Percentiles rank a stretch among this genome's conserved stretches.
These are phyloP conservation scores for Brachionus manjavacas DNA, from an alignment of 1,140 invertebrate genomes.

Conservation along the genomic window DNA sequence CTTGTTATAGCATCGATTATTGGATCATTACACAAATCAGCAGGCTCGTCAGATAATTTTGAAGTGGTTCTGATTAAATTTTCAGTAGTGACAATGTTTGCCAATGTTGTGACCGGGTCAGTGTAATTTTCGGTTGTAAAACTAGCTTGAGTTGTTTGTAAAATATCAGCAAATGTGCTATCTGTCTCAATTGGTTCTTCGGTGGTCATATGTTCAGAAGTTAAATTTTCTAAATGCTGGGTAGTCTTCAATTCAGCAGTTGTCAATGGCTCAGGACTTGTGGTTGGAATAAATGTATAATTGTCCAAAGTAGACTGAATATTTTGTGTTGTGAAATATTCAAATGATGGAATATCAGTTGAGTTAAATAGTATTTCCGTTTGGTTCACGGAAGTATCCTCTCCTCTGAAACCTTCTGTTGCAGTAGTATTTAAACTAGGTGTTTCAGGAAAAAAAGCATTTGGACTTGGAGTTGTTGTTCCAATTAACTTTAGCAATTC, in stretches of 20 bases:
- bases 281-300: neutral
- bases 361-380: neutral
- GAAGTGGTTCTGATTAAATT: neutral
- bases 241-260: neutral
- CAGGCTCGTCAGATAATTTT: neutral
- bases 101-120: neutral
- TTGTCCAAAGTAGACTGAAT: neutral
- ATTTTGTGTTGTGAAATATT: neutral
- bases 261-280: neutral
- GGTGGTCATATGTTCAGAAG: neutral
- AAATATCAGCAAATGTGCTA: neutral
- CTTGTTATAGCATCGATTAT: conserved; percentile 28
- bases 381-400: neutral
- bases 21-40: conserved; percentile 41
- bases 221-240: neutral
- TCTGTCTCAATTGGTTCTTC: neutral
- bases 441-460: neutral
- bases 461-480: neutral
- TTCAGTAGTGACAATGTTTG: neutral
- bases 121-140: neutral
- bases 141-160: neutral
- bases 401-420: neutral
- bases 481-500: conserved; percentile 14
- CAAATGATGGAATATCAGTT: neutral
- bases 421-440: neutral